Percentiles rank a stretch among this genome's conserved stretches.
phyloP scores from a whole-genome alignment of 2,888 invertebrate species.

The Coleophora flavipennella region DNA sequence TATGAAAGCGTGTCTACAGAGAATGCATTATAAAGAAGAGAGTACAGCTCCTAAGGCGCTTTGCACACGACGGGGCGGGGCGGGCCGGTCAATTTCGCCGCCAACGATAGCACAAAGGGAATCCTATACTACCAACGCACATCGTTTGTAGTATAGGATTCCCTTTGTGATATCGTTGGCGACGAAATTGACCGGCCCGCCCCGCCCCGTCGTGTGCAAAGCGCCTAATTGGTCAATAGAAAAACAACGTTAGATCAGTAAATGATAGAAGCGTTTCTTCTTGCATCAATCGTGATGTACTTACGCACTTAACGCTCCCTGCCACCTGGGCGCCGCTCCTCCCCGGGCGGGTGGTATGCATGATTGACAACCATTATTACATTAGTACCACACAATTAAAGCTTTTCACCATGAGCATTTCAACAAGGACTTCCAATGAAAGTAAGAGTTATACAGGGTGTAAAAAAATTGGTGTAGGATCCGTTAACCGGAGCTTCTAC shows the following conservation, averaged over 20 bases:
- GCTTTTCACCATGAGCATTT: slow-evolving; percentile 37
- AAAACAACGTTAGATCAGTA: slow-evolving; percentile 31
- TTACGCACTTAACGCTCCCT: slow-evolving; percentile 56
- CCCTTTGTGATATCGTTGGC: too few species aligned
- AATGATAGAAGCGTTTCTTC: slow-evolving; percentile 45
- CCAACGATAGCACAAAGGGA: too few species aligned
- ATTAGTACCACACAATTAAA: slow-evolving; percentile 66
- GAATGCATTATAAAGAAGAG: slow-evolving; percentile 53
- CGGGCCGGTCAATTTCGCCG: too few species aligned
- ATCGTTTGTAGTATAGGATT: too few species aligned
- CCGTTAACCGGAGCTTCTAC: too few species aligned
- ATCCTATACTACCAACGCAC: too few species aligned
- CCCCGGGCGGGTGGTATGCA: slow-evolving; percentile 65
- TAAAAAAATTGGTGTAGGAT: too few species aligned
- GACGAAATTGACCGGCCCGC: too few species aligned
- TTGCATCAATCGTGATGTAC: slow-evolving; percentile 62
- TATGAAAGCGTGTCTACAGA: slow-evolving; percentile 50
- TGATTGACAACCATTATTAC: slow-evolving; percentile 70
- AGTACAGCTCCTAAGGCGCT: slow-evolving; percentile 43
- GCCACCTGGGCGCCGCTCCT: slow-evolving; percentile 52
- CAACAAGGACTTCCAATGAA: slow-evolving; percentile 36
- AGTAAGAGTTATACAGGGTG: slow-evolving; percentile 4
- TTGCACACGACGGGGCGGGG: too few species aligned
- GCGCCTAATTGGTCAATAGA: slow-evolving; percentile 14
- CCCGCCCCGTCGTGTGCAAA: too few species aligned